Conservation (phyloP, 2,113 vertebrate genomes). For the Malaclemys terrapin region DNA sequence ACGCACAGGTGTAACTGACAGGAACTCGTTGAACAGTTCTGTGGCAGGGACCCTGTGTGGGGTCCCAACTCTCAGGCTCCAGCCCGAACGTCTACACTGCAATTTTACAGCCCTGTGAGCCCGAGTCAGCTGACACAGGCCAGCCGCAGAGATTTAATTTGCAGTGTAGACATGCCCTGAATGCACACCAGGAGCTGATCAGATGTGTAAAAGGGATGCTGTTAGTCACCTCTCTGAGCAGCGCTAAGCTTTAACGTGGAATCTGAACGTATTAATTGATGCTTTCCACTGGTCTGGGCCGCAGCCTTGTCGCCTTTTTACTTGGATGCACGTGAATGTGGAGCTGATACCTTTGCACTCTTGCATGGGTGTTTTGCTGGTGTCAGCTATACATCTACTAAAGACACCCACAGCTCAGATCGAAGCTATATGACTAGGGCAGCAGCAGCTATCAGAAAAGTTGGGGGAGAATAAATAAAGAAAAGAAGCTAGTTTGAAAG, state of each 20-base stretch:
- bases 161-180: background rate
- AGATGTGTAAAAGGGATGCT: background rate
- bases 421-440: background rate
- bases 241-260: background rate
- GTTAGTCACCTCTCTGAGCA: background rate
- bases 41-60: background rate
- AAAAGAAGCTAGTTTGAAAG: background rate
- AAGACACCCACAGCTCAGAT: background rate
- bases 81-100: background rate
- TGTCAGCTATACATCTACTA: background rate
- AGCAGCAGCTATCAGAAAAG: background rate
- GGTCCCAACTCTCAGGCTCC: background rate
- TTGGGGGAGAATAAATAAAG: background rate
- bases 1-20: background rate
- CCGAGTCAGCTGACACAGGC: background rate
- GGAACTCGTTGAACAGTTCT: rapidly evolving
- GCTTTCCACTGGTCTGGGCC: background rate
- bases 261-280: rapidly evolving
- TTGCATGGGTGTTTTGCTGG: background rate
- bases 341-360: background rate
- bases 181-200: background rate
- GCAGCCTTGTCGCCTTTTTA: rapidly evolving
- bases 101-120: background rate
- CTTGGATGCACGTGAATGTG: background rate
- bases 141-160: background rate